Conservation (phyloP, 2,113 vertebrate species). For the Trachemys scripta region DNA sequence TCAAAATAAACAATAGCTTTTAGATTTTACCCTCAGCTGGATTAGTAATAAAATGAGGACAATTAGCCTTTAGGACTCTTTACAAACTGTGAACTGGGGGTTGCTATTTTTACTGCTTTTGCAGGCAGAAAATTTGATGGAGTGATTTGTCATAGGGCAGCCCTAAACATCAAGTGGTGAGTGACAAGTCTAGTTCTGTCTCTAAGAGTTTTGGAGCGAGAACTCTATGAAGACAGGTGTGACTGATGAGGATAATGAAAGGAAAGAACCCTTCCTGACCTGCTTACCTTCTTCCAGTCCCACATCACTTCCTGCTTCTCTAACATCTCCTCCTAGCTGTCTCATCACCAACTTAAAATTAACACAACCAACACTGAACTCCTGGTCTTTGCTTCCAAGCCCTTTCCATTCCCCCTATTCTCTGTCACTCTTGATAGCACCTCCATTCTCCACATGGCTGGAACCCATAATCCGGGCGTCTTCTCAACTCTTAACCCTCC, state of each 20-base stretch:
- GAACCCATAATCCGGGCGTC: not conserved
- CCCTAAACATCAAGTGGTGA: not conserved
- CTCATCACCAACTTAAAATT: not conserved
- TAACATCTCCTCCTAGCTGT: not conserved
- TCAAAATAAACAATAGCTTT: not conserved
- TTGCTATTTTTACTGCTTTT: not conserved
- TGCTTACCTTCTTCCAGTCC: not conserved
- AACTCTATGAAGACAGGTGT: not conserved
- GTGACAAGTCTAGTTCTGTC: not conserved
- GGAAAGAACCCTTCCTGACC: not conserved
- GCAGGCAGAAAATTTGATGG: not conserved
- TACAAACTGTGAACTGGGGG: not conserved
- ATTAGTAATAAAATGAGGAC: not conserved
- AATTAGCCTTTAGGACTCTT: not conserved
- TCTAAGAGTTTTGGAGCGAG: not conserved
- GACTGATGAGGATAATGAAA: not conserved
- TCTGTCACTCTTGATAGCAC: not conserved
- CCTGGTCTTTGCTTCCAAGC: not conserved
- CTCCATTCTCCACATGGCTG: not conserved
- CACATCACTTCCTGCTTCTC: not conserved
- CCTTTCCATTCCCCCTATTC: not conserved
- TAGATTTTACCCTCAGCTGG: not conserved
- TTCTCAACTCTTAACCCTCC: not conserved
- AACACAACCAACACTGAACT: not conserved
- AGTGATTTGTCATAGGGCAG: not conserved